Evolutionary conservation across 2,888 invertebrate species (phyloP).

Genomic region (Eupithecia exiguata): DNA sequence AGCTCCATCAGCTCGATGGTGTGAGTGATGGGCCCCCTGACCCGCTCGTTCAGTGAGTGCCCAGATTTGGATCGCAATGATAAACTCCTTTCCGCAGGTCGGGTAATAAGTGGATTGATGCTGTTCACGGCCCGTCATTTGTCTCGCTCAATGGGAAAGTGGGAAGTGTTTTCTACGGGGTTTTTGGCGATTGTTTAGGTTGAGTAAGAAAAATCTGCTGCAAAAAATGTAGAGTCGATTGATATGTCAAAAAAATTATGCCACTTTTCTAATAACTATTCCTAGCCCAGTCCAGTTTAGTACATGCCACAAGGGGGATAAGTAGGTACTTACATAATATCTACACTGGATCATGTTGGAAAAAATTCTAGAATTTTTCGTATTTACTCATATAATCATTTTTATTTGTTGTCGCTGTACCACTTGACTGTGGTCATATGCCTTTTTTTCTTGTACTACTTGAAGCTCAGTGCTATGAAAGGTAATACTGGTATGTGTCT

Average conservation of each 20-base stretch:
- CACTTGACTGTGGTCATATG: not conserved
- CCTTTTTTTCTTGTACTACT: not conserved
- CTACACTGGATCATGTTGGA: not conserved
- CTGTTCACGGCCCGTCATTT: slow-evolving; percentile 49
- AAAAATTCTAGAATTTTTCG: too few relatives aligned
- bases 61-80: slow-evolving; percentile 76
- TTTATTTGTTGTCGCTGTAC: not conserved
- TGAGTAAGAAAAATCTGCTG: not conserved
- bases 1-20: slow-evolving; percentile 40
- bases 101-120: slow-evolving; percentile 81
- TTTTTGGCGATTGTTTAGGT: slow-evolving; percentile 5
- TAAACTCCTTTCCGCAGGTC: slow-evolving; percentile 65
- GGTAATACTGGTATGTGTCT: too few relatives aligned
- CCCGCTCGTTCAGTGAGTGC: slow-evolving; percentile 76
- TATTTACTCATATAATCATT: too few relatives aligned
- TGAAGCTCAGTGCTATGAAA: not conserved
- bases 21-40: slow-evolving; percentile 69
- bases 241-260: not conserved
- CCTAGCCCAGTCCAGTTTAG: not conserved
- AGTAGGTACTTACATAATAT: not conserved
- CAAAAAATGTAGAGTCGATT: not conserved
- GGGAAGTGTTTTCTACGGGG: slow-evolving; percentile 24
- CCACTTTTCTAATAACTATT: not conserved
- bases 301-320: not conserved
- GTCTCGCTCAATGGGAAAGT: slow-evolving; percentile 32